Evolutionary conservation across 2,797 vertebrate genomes (phyloP).

Genomic region (Kryptopterus vitreolus): DNA sequence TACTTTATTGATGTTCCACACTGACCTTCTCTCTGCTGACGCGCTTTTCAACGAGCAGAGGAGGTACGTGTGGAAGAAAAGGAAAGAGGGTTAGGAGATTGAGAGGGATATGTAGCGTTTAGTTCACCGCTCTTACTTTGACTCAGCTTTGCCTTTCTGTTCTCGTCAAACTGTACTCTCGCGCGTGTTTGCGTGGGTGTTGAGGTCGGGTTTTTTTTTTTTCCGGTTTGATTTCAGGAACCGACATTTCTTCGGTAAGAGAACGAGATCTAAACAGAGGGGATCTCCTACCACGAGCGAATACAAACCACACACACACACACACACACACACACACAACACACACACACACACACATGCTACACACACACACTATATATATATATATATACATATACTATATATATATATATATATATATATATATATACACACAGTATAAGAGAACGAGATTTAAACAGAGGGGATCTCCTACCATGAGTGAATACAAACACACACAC

Average conservation of each 20-base stretch:
- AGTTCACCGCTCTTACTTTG: slow-evolving; percentile 50
- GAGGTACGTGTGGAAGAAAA: slow-evolving; percentile 13
- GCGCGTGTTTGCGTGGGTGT: slow-evolving; percentile 34
- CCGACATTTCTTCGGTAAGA: slow-evolving; percentile 49
- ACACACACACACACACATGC: neutral
- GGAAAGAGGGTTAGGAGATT: slow-evolving; percentile 13
- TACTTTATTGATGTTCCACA: slow-evolving; percentile 5
- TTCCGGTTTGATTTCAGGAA: slow-evolving; percentile 56
- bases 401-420: slow-evolving; percentile 13
- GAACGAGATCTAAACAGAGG: slow-evolving; percentile 44
- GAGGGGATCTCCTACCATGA: slow-evolving; percentile 49
- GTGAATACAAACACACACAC: neutral
- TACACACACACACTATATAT: slow-evolving; percentile 1
- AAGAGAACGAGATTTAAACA: slow-evolving; percentile 42
- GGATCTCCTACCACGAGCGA: slow-evolving; percentile 46
- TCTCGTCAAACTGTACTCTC: slow-evolving; percentile 33
- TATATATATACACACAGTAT: slow-evolving; percentile 1
- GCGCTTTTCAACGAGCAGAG: slow-evolving; percentile 7
- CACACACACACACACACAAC: slow-evolving; percentile 13
- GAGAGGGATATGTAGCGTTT: slow-evolving; percentile 33
- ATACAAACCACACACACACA: slow-evolving; percentile 20
- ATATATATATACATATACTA: no score
- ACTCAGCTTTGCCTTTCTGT: slow-evolving; percentile 50
- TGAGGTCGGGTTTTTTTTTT: slow-evolving; percentile 39
- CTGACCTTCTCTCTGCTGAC: slow-evolving; percentile 24